These are phyloP conservation scores for Chrysolina haemoptera DNA, from an alignment of 2,888 invertebrate genomes.

Conservation along the genomic window DNA sequence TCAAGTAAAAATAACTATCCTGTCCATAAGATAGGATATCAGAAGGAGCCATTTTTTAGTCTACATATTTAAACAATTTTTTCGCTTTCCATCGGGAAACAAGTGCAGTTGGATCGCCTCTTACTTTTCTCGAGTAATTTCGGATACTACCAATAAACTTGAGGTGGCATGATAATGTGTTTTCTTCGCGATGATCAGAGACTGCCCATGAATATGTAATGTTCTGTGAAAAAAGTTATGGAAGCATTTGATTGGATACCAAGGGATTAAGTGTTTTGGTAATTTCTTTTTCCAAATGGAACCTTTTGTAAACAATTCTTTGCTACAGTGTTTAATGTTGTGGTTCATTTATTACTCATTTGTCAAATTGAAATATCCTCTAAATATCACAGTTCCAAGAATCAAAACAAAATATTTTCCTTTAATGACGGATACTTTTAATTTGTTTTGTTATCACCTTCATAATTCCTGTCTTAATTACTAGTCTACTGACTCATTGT, in stretches of 20 bases:
- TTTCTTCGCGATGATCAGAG: slow-evolving; percentile 32
- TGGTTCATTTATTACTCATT: not conserved
- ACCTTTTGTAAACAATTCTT: not conserved
- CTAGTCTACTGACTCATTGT: not conserved
- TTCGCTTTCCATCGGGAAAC: slow-evolving; percentile 34
- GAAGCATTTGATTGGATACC: slow-evolving; percentile 46
- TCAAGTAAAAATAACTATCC: slow-evolving; percentile 68
- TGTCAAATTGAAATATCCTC: not conserved
- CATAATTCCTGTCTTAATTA: not conserved
- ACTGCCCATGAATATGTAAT: slow-evolving; percentile 44
- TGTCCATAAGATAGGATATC: slow-evolving; percentile 66
- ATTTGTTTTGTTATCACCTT: slow-evolving; percentile 2
- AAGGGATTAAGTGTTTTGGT: slow-evolving; percentile 50
- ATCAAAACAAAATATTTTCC: not conserved
- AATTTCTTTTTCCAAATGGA: slow-evolving; percentile 32
- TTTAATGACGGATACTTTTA: not conserved
- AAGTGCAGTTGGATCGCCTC: slow-evolving; percentile 48
- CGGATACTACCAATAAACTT: slow-evolving; percentile 44
- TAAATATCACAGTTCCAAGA: not conserved
- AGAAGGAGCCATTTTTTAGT: slow-evolving; percentile 66
- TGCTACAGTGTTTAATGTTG: not conserved
- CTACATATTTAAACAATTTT: slow-evolving; percentile 49
- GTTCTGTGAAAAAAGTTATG: slow-evolving; percentile 44
- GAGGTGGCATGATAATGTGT: slow-evolving; percentile 21
- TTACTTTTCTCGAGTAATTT: slow-evolving; percentile 57